Conservation (phyloP, 2,888 invertebrate species). For the Drosophila birchii region DNA sequence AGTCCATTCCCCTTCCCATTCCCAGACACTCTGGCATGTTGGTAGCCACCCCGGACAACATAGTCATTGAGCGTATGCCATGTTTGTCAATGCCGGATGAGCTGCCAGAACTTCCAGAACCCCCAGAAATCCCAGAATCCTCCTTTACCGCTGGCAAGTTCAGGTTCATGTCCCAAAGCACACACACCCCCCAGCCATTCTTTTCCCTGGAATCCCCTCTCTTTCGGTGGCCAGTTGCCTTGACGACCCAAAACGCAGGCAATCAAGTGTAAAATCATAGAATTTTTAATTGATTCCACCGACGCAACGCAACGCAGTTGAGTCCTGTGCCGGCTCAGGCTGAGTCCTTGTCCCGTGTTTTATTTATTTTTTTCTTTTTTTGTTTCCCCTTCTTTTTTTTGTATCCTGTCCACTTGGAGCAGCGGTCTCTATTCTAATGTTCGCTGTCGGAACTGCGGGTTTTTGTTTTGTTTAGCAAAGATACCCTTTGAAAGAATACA, state of each 20-base stretch:
- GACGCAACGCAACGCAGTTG: constrained; percentile 45
- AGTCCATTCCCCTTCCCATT: not conserved
- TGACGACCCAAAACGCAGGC: constrained; percentile 66
- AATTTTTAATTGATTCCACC: constrained; percentile 75
- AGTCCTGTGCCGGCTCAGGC: constrained; percentile 27
- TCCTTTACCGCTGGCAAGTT: constrained; percentile 21
- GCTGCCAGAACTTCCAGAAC: constrained; percentile 7
- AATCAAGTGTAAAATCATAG: constrained; percentile 77
- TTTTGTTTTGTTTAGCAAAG: constrained; percentile 14
- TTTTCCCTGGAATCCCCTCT: not conserved
- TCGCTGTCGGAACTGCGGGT: constrained; percentile 20
- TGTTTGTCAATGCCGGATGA: constrained; percentile 39
- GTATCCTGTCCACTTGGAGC: constrained; percentile 15
- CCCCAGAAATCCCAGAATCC: constrained; percentile 8
- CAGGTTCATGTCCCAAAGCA: constrained; percentile 32
- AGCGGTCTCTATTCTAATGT: constrained; percentile 30
- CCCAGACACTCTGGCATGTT: constrained; percentile 1
- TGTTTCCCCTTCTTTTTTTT: not conserved
- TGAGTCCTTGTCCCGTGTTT: constrained; percentile 31
- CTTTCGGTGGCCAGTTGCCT: constrained; percentile 50
- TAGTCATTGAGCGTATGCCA: constrained; percentile 29
- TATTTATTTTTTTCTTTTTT: constrained; percentile 4
- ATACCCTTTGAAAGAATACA: not conserved
- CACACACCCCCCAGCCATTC: not conserved
- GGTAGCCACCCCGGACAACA: constrained; percentile 14